A percentile compares a stretch with the other conserved stretches of the same genome.
These are phyloP conservation scores for Pollenia griseotomentosa DNA, from an alignment of 2,888 invertebrate species.

Conservation along the genomic window DNA sequence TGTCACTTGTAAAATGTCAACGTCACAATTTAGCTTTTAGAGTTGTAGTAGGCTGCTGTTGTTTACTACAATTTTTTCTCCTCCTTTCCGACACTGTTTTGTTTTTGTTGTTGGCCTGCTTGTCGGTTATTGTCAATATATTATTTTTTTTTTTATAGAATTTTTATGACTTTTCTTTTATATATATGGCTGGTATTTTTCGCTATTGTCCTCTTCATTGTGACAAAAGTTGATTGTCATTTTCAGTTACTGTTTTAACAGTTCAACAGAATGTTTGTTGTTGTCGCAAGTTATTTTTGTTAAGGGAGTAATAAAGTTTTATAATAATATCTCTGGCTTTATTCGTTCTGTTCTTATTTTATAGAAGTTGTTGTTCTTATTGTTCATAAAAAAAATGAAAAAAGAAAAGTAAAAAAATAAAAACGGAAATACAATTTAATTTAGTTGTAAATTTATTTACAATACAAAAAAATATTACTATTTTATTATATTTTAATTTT, in stretches of 20 bases:
- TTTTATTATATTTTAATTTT: conserved; percentile 50
- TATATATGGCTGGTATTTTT: conserved; percentile 27
- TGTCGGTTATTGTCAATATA: conserved; percentile 40
- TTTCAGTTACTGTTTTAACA: conserved; percentile 62
- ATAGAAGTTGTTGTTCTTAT: conserved; percentile 20
- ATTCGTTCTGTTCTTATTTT: conserved; percentile 13
- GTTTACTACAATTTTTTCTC: not conserved
- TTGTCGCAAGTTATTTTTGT: conserved; percentile 64
- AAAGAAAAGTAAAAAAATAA: conserved; percentile 39
- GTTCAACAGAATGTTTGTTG: conserved; percentile 37
- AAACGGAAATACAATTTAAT: conserved; percentile 59
- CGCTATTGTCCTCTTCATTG: conserved; percentile 49
- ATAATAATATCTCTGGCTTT: conserved; percentile 38
- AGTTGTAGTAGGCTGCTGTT: conserved; percentile 45
- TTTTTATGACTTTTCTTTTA: conserved; percentile 49
- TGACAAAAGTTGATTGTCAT: conserved; percentile 69
- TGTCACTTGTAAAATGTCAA: conserved; percentile 67
- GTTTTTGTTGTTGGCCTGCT: conserved; percentile 35
- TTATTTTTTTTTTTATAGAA: conserved; percentile 35
- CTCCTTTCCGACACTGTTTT: not conserved
- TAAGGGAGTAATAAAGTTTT: conserved; percentile 70
- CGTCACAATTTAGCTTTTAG: conserved; percentile 64
- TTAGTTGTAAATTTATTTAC: conserved; percentile 49
- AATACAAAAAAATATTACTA: conserved; percentile 56
- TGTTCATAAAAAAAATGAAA: conserved; percentile 44